Conservation (phyloP, 2,888 invertebrate genomes). For the Antheraea yamamai region DNA sequence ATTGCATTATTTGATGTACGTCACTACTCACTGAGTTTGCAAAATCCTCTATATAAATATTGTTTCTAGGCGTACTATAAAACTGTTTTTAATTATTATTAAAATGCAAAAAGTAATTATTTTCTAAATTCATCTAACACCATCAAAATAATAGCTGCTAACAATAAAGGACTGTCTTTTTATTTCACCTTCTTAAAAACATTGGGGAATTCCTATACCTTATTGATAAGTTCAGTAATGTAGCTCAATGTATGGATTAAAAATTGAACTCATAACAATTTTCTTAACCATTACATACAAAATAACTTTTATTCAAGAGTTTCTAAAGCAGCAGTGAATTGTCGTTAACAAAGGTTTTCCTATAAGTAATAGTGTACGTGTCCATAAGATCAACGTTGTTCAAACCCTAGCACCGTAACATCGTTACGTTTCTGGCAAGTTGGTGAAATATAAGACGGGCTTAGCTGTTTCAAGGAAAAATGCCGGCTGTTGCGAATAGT, state of each 20-base stretch:
- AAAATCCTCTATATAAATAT: neutral
- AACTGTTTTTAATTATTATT: neutral
- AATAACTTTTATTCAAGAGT: neutral
- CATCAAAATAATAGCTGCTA: neutral
- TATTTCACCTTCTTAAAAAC: neutral
- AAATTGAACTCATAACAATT: neutral
- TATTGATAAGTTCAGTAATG: too few species aligned
- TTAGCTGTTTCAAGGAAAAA: slow-evolving; percentile 66
- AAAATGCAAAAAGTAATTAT: too few species aligned
- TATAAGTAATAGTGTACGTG: neutral
- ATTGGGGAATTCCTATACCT: neutral
- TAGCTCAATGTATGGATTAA: neutral
- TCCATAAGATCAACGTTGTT: slow-evolving; percentile 27
- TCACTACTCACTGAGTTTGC: neutral
- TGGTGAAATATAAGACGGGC: slow-evolving; percentile 49
- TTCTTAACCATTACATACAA: neutral
- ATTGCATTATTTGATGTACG: neutral
- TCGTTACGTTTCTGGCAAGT: slow-evolving; percentile 49
- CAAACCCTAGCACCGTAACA: slow-evolving; percentile 33
- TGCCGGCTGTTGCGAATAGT: slow-evolving; percentile 66
- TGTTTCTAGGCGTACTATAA: neutral
- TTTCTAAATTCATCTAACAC: too few species aligned
- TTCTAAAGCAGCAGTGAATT: neutral
- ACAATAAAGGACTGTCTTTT: neutral
- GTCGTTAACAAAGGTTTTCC: neutral